Base-by-base conservation (phyloP, 2,113 vertebrate species). In the Clarias magur region DNA sequence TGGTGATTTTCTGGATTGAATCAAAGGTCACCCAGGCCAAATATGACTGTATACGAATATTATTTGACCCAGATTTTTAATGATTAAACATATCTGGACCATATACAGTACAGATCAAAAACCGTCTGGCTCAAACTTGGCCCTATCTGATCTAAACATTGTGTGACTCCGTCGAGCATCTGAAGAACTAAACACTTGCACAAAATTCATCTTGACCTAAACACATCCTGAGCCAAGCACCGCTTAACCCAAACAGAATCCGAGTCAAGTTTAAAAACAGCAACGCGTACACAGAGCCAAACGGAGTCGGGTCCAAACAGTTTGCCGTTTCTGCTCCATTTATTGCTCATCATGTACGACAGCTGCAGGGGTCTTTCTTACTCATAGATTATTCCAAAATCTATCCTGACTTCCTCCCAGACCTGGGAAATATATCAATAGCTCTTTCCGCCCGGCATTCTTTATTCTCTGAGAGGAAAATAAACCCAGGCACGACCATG, bases 391-490 rank as follows among this genome's bases (percentile, higher is more conserved):
- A 82, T 81, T 89, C 56, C 75, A 78, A 86, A 90, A 89, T 86
- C 62, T 78, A 48, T 67, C 87, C 62, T 75, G 48, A 88, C 89
- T 89, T 90, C 88, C 87, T 91, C 72, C 65, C 65, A 62, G 84
- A 87, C 70, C 91, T 91, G 91, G 91, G 88, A 90, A 91, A 91
- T 81, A 42, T 90, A 91, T 90, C 88, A 91, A 90, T 89, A 90
- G 87, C 83, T 78, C 76, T 80, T 83, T 59, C 73, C 23, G 68
- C 88, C 86, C 82, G 23, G 59, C 30, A 67, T 67, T 68, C 78
- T 88, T 23, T 59, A 59, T 82, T 89, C 90, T 85, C 70, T 54
- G 84, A 59, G 76, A 89, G 86, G 76, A 90, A 87, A 85, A 88
- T 84, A 89, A 88, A 67, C 42, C 79, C 65, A 21, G 68, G 84